Evolutionary conservation across 30 jellyfish, hydroid and myxozoan species (phyloP).

Genomic region (Aurelia sp.): DNA sequence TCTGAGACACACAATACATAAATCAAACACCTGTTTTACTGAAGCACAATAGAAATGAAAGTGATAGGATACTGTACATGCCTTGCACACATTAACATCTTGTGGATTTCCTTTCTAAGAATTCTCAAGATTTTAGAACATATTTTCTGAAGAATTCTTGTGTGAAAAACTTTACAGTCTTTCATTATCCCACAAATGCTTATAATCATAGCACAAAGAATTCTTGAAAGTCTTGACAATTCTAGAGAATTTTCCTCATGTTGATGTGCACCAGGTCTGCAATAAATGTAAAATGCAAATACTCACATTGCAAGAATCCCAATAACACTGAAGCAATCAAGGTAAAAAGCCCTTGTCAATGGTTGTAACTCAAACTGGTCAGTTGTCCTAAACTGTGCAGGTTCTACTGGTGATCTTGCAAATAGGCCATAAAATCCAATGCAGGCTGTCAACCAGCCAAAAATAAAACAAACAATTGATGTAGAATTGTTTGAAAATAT

Average conservation of each 20-base stretch:
- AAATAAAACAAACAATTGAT: constrained; percentile 30
- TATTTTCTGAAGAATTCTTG: too few species aligned
- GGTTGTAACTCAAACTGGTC: constrained; percentile 46
- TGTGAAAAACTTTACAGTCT: too few species aligned
- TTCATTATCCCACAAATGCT: neutral
- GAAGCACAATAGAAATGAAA: too few species aligned
- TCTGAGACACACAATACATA: too few species aligned
- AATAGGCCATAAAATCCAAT: constrained; percentile 57
- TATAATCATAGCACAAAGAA: neutral
- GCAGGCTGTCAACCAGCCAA: constrained; percentile 71
- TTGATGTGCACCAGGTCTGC: too few species aligned
- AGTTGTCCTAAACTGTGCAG: constrained; percentile 55
- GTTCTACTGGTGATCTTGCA: constrained; percentile 78
- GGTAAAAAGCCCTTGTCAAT: constrained; percentile 68
- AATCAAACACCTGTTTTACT: too few species aligned
- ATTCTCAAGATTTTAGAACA: neutral
- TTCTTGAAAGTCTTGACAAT: neutral
- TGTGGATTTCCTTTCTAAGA: too few species aligned
- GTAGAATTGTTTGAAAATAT: constrained; percentile 37
- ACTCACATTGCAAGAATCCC: constrained; percentile 54
- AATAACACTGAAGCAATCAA: constrained; percentile 35
- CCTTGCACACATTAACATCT: too few species aligned
- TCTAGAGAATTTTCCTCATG: neutral
- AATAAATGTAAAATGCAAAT: neutral
- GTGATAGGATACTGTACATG: too few species aligned